Percentiles rank a stretch among this genome's conserved stretches.
phyloP scores from a whole-genome alignment of 2,113 vertebrate species.

The Malurus cyaneus region DNA sequence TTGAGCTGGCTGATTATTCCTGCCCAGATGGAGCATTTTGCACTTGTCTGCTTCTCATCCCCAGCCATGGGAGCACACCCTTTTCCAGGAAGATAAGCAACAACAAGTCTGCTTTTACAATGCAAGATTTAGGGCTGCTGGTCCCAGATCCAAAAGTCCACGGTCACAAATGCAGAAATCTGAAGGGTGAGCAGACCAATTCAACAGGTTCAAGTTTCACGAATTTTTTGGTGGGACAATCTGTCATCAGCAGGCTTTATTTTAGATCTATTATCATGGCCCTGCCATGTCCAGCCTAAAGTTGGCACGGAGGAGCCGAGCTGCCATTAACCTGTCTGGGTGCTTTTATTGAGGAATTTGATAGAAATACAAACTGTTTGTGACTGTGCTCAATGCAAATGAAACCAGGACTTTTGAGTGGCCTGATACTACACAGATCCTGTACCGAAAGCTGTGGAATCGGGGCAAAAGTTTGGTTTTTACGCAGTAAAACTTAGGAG shows the following conservation, averaged over 20 bases:
- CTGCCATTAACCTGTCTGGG: background rate
- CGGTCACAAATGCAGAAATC: background rate
- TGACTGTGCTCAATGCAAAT: background rate
- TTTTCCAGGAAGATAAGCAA: slow-evolving; percentile 19
- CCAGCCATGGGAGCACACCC: background rate
- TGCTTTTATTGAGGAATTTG: background rate
- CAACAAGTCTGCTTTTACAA: background rate
- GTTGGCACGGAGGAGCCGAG: background rate
- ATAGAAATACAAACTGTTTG: background rate
- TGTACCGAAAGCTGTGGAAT: background rate
- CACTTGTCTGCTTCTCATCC: slow-evolving; percentile 4
- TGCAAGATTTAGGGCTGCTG: background rate
- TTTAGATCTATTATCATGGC: background rate
- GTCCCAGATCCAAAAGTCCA: background rate
- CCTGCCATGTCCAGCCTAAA: background rate
- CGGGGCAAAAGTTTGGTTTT: background rate
- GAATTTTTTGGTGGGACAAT: background rate
- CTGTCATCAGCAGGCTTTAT: background rate
- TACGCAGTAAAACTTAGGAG: background rate
- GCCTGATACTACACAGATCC: background rate
- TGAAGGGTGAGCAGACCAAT: background rate
- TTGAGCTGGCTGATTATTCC: background rate
- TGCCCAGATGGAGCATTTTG: background rate
- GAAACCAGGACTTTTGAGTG: background rate
- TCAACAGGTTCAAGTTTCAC: background rate